Evolutionary conservation across 2,113 vertebrate species (phyloP), one percentile per base, ranked within the genome.

Genomic region (Festucalex cinctus): DNA sequence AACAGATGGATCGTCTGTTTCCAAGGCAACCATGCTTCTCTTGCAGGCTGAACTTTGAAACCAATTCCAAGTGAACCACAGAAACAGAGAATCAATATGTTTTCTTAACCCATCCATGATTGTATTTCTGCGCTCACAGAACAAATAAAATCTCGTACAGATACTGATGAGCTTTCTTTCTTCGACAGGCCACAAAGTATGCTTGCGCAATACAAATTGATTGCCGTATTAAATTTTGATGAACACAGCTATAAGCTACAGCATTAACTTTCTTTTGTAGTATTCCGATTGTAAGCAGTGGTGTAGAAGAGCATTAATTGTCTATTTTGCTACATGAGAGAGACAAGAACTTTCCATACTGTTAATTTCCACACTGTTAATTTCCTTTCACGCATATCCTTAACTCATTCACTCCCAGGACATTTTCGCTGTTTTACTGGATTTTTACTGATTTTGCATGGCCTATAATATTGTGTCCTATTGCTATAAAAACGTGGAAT

Each of bases 11-110:
- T 6, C 9, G 36, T 65, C 41, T 64, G 84, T 85, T 73, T 58
- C 80, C 76, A 72, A 4, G 74, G 67, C 80, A 79, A 86, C 87
- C 28, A 20, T 9, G 57, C 43, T 63, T 79, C 71, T 72, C 68
- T 32, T 71, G 66, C 70, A 84, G 65, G 32, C 86, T 89, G 89
- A 84, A 88, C 89, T 92, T 91, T 91, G 89, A 88, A 63, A 86
- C 73, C 73, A 83, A 87, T 84, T 76, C 37, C 76, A 76, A 72
- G 41, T 37, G 56, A 74, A 19, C 58, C 28, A 44, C 22, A 39
- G n/a, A 12, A 84, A 57, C 24, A 17, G 54, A 60, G 0, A 63
- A 82, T 83, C 86, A 64, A 85, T 85, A 78, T 13, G 68, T 73
- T 81, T 73, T 67, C 63, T 37, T 9, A 62, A 58, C 24, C 48